Evolutionary conservation across 2,888 invertebrate genomes (phyloP).

Genomic region (Mechanitis messenoides): DNA sequence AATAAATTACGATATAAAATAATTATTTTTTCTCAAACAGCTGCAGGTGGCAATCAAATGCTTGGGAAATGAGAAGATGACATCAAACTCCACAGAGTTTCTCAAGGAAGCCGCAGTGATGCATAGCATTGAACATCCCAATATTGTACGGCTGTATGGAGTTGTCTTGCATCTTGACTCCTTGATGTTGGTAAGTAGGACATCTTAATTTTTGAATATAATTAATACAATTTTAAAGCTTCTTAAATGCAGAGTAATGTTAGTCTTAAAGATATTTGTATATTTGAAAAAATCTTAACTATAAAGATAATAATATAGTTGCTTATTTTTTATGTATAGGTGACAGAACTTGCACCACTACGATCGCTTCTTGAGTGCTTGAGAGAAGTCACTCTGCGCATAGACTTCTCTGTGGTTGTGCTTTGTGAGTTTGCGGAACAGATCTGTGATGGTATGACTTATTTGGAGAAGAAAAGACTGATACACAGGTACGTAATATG

Average conservation of each 20-base stretch:
- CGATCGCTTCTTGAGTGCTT: conserved; percentile 96
- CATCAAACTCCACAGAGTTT: conserved; percentile 97
- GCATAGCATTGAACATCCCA: conserved; percentile 98
- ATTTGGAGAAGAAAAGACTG: conserved; percentile 95
- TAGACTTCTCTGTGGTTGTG: conserved; percentile 94
- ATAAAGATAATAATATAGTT: background rate
- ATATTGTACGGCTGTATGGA: conserved; percentile 97
- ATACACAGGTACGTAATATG: conserved; percentile 84
- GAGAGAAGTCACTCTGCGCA: conserved; percentile 91
- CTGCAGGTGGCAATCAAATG: conserved; percentile 98
- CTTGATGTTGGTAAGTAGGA: conserved; percentile 78
- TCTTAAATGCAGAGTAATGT: too few relatives aligned
- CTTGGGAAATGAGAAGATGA: conserved; percentile 94
- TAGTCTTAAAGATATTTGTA: too few relatives aligned
- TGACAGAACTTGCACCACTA: conserved; percentile 96
- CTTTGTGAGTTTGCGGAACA: conserved; percentile 97
- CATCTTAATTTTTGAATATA: too few relatives aligned
- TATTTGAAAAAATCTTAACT: too few relatives aligned
- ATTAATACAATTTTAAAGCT: too few relatives aligned
- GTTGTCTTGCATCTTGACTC: conserved; percentile 95
- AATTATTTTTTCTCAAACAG: conserved; percentile 54
- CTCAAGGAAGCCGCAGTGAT: conserved; percentile 98
- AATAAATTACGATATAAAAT: conserved; percentile 2
- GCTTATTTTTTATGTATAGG: conserved; percentile 59
- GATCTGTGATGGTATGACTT: conserved; percentile 98